Base-by-base conservation (phyloP, 1,140 invertebrate species). In the Neuroterus valhalla region DNA sequence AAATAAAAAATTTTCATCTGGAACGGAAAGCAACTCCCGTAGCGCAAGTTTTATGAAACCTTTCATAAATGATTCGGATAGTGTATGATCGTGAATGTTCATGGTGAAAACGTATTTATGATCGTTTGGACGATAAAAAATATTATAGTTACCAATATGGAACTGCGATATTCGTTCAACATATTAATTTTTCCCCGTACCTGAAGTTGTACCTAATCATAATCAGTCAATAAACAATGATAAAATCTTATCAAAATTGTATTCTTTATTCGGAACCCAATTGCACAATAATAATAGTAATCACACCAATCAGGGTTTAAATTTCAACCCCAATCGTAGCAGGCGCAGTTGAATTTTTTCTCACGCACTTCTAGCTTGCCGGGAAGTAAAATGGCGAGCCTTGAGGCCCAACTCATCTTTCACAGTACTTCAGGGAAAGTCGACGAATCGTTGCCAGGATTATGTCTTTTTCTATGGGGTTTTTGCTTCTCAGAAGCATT, bases 391-490 rank as follows among this genome's bases (percentile, higher is more conserved):
- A 38, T 38, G 31, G 55, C 12, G 55, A 17, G 19, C 55, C 26
- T 23, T 26, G 66, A 17, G 26, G 43, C 14, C 26, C 10, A 38
- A 17, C n/a, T 68, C 8, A n/a, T 38, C 12, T 10, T 45, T 10
- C 8, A 14, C 11, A 45, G 44, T 15, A 12, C 44, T 14, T 45
- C 15, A 48, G 43, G 43, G 66, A 67, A 43, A 17, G 8, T 48
- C 68, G 67, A 52, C 43, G 67, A 26, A 45, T 62, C 62, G 72
- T 71, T 73, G 62, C 46, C 69, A 80, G 78, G 76, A 81, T 76
- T 81, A 72, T 72, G 48, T 66, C 50, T 62, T 71, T 78, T 79
- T 79, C 71, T 52, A 38, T 66, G 43, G 67, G 62, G 44, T 66
- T 75, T 21, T 69, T 69, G n/a, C 66, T n/a, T 67, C 38, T 42